These are phyloP conservation scores for Prunella strophiata DNA, from an alignment of 2,797 vertebrate genomes.

Conservation along the genomic window DNA sequence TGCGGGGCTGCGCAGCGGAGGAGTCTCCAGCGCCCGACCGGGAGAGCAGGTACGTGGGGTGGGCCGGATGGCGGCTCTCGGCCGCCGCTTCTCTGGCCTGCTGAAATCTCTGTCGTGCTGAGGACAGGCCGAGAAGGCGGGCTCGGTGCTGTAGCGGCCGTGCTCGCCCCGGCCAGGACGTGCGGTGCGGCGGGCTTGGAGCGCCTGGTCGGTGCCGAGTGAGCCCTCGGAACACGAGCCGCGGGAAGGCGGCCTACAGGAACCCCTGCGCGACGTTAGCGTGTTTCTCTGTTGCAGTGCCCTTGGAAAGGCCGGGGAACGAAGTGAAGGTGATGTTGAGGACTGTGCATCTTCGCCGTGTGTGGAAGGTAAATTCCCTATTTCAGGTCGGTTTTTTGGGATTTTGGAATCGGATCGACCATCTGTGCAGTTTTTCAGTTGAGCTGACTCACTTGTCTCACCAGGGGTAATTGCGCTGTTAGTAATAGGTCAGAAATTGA, in stretches of 20 bases:
- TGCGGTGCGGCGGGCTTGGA: neutral
- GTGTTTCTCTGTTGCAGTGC: conserved; percentile 44
- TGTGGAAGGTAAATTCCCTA: conserved; percentile 78
- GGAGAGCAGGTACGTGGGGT: conserved; percentile 62
- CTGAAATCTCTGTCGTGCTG: too few relatives aligned
- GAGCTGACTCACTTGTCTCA: neutral
- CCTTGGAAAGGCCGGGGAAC: neutral
- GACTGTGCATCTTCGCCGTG: conserved; percentile 72
- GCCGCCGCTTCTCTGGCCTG: neutral
- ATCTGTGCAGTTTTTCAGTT: neutral
- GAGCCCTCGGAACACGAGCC: fast-evolving
- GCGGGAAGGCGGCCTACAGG: neutral
- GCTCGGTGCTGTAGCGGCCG: neutral
- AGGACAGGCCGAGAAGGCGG: neutral
- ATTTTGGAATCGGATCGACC: neutral
- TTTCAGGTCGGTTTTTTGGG: neutral
- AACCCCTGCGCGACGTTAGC: fast-evolving
- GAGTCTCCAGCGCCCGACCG: conserved; percentile 39
- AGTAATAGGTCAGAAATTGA: neutral
- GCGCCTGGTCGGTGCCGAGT: neutral
- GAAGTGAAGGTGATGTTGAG: conserved; percentile 54
- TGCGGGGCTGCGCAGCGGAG: conserved; percentile 50
- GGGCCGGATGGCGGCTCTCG: neutral
- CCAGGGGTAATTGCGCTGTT: fast-evolving
- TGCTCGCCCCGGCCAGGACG: neutral